These are phyloP conservation scores for Myodes glareolus DNA, from an alignment of 2,113 vertebrate species.

Conservation along the genomic window DNA sequence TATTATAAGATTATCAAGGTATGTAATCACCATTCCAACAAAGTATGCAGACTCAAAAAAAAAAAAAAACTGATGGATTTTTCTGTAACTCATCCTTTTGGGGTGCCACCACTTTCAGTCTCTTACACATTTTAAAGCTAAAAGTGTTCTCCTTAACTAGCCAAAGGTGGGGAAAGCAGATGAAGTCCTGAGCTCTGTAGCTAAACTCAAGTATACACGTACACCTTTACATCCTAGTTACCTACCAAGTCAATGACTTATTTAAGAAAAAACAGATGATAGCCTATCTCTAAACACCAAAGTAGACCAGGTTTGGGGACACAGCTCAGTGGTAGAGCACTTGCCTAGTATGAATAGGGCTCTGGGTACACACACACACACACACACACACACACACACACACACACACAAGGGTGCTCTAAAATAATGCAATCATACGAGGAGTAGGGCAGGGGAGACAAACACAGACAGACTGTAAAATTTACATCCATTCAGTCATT, in stretches of 20 bases:
- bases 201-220: neutral
- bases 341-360: neutral
- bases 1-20: conserved; percentile 16
- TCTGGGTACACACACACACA: neutral
- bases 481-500: neutral
- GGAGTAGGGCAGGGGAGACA: too few relatives aligned
- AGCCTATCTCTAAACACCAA: neutral
- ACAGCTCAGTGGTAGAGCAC: neutral
- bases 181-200: neutral
- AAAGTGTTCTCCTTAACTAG: neutral
- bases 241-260: too few relatives aligned
- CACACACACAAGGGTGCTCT: too few relatives aligned
- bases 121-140: neutral
- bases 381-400: neutral
- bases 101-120: too few relatives aligned
- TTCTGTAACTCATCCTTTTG: neutral
- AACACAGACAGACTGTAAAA: neutral
- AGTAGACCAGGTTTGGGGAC: too few relatives aligned
- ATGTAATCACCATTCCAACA: neutral
- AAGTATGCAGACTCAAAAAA: neutral
- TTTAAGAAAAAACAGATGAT: neutral
- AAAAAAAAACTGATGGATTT: neutral
- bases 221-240: neutral
- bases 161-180: neutral
- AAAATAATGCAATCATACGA: too few relatives aligned